These are phyloP conservation scores for Stenotaenia linearis DNA, from an alignment of 2,888 invertebrate genomes.

Conservation along the genomic window DNA sequence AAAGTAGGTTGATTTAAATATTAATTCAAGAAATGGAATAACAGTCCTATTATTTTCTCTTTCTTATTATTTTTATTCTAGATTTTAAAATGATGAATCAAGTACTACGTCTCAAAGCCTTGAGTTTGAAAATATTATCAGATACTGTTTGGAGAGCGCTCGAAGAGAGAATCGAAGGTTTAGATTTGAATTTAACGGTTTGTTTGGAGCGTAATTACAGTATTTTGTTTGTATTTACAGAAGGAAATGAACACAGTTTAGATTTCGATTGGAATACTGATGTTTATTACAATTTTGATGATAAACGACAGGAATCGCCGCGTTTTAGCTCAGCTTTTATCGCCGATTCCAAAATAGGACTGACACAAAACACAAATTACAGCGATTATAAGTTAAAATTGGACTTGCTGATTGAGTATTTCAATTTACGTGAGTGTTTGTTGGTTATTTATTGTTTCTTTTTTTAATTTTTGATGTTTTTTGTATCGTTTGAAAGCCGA, in stretches of 20 bases:
- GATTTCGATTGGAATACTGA: not conserved
- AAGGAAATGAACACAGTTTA: not conserved
- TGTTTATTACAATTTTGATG: not conserved
- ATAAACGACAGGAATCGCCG: not conserved
- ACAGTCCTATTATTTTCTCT: no score
- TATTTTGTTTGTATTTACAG: not conserved
- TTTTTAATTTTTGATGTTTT: not conserved
- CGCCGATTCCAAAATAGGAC: not conserved
- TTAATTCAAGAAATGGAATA: not conserved
- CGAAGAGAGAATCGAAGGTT: not conserved
- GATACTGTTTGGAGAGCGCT: not conserved
- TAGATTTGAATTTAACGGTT: not conserved
- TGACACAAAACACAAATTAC: not conserved
- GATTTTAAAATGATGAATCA: not conserved
- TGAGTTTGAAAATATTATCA: not conserved
- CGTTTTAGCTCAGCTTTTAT: not conserved
- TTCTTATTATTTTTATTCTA: not conserved
- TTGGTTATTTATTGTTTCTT: not conserved
- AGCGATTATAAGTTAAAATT: not conserved
- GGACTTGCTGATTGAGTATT: not conserved
- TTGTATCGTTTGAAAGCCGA: not conserved
- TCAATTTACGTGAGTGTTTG: not conserved
- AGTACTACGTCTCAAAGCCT: not conserved
- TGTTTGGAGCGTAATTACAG: not conserved
- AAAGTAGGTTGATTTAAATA: no score